Evolutionary conservation across 2,113 vertebrate species (phyloP), one percentile per base, ranked within the genome.

Genomic region (Vulpes lagopus): DNA sequence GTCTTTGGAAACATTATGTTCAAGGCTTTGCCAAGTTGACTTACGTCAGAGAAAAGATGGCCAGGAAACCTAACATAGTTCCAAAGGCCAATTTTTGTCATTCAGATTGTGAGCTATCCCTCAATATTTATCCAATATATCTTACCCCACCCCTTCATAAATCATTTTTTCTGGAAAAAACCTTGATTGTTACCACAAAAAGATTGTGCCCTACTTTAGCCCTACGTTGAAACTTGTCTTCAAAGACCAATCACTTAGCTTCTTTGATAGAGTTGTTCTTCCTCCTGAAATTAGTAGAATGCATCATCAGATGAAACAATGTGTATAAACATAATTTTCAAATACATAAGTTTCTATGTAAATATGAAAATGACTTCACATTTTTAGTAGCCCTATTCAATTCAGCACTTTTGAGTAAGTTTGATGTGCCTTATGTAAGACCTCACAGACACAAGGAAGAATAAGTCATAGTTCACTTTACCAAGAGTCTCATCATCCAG

Each of bases 41-140:
- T 43, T 85, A 91, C n/a, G 49, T 91, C 53, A 94, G 53, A 95
- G 65, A 67, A 95, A 94, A 93, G 71, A 59, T 94, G 53, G 16
- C 74, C 60, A 64, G 71, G 22, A 95, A 86, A 35, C 30, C 11
- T 25, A 30, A 73, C 8, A 53, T 35, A 43, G 5, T 92, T 89
- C 19, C 27, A 84, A 62, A 93, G 57, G 60, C 20, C 27, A 79
- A 73, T 55, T 95, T 74, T 83, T 83, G 19, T 32, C 65, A 14
- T n/a, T 91, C 62, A 60, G 22, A 25, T 43, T 65, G n/a, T 76
- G 57, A 94, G n/a, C 17, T 85, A 27, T 79, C 92, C 23, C 49
- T 80, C 53, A n/a, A 53, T 81, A 93, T 59, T 95, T 71, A 87
- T 30, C 60, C 49, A 74, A 7, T 60, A 55, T 73, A 11, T 69